phyloP scores from a whole-genome alignment of 2,888 invertebrate species.

The Sesamia inferens region DNA sequence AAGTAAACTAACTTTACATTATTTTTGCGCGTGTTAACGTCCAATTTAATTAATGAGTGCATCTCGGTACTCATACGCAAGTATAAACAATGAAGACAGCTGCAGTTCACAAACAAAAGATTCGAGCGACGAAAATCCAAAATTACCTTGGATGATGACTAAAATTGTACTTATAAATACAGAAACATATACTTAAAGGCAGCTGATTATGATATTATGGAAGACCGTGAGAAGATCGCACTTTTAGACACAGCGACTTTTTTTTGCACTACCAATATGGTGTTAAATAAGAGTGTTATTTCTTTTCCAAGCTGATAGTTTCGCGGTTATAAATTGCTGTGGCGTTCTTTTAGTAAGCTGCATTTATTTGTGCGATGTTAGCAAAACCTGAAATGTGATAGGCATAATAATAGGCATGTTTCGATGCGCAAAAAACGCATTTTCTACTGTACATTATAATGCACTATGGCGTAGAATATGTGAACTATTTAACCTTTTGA shows the following conservation, averaged over 20 bases:
- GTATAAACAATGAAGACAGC: slow-evolving; percentile 9
- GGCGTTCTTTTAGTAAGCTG: not conserved
- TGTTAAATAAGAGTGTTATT: not conserved
- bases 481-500: too few relatives aligned
- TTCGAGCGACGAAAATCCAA: not conserved
- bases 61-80: not conserved
- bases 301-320: not conserved
- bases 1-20: not conserved
- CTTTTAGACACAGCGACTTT: not conserved
- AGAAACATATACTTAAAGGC: not conserved
- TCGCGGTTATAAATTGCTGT: not conserved
- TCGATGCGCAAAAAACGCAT: not conserved
- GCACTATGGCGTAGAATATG: not conserved
- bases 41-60: slow-evolving; percentile 10
- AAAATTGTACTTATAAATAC: not conserved
- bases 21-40: slow-evolving; percentile 13
- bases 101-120: slow-evolving; percentile 27
- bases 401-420: not conserved
- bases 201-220: not conserved
- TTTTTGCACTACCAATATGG: not conserved
- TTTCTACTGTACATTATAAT: slow-evolving; percentile 5
- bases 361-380: not conserved
- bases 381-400: not conserved
- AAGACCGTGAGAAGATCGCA: too few relatives aligned
- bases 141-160: not conserved